These are phyloP conservation scores for Aurelia coerulea DNA, from an alignment of 30 jellyfish, hydroid and myxozoan genomes.

Conservation along the genomic window DNA sequence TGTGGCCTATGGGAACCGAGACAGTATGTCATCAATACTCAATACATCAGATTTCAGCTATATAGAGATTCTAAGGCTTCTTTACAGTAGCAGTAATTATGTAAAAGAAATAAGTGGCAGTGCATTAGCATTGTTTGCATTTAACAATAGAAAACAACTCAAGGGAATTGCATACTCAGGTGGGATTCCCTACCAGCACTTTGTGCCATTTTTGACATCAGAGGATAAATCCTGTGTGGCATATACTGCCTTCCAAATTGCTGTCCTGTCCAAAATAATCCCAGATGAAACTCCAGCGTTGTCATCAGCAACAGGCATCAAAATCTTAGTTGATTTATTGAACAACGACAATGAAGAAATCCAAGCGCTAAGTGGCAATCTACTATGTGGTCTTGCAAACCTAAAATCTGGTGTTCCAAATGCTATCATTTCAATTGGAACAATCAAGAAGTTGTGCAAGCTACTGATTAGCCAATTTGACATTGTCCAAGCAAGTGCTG, in stretches of 20 bases:
- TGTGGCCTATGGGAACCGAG: constrained; percentile 56
- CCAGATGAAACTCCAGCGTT: constrained; percentile 74
- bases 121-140: constrained; percentile 66
- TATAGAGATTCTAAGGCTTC: constrained; percentile 36
- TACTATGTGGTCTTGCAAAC: constrained; percentile 50
- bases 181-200: constrained; percentile 63
- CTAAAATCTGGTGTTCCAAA: constrained; percentile 69
- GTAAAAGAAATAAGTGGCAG: constrained; percentile 58
- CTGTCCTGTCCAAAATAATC: constrained; percentile 56
- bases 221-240: constrained; percentile 50
- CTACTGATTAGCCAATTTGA: constrained; percentile 45
- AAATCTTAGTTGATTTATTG: constrained; percentile 55
- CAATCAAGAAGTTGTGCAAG: constrained; percentile 48
- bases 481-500: constrained; percentile 69
- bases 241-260: constrained; percentile 66
- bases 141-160: constrained; percentile 28
- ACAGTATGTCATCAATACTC: constrained; percentile 20
- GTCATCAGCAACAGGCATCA: constrained; percentile 68
- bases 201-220: constrained; percentile 56
- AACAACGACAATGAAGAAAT: constrained; percentile 53
- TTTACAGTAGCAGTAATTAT: constrained; percentile 25
- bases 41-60: constrained; percentile 50
- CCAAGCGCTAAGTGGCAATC: constrained; percentile 40
- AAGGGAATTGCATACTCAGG: constrained; percentile 51
- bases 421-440: constrained; percentile 70